phyloP scores from a whole-genome alignment of 2,888 invertebrate species.

The Drosophila suboccidentalis region DNA sequence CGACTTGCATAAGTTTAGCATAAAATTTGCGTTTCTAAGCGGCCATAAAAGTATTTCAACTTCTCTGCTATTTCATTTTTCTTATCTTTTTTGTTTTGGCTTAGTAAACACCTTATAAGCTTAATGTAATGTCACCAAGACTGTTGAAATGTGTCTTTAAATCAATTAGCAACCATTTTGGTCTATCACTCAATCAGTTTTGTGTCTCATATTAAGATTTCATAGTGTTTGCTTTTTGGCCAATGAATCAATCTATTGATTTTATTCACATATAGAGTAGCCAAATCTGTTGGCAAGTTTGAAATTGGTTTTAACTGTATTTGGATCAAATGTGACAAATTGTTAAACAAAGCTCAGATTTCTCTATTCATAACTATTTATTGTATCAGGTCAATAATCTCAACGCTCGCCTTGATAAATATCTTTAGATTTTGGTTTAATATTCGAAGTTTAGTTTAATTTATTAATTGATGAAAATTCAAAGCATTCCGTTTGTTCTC shows the following conservation, averaged over 20 bases:
- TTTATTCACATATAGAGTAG: slow-evolving; percentile 22
- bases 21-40: slow-evolving; percentile 63
- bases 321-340: slow-evolving; percentile 45
- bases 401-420: background rate
- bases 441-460: background rate
- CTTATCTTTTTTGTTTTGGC: slow-evolving; percentile 13
- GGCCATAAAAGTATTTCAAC: slow-evolving; percentile 55
- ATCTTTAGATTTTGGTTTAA: slow-evolving; percentile 4
- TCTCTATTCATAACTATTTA: slow-evolving; percentile 13
- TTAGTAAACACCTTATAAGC: slow-evolving; percentile 78
- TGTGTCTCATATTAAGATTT: slow-evolving; percentile 28
- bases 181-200: slow-evolving; percentile 48
- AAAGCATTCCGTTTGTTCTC: background rate
- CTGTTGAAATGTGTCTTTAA: slow-evolving; percentile 66
- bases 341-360: slow-evolving; percentile 14
- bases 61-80: background rate
- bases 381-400: background rate
- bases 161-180: slow-evolving; percentile 66
- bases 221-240: slow-evolving; percentile 14
- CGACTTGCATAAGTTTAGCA: slow-evolving; percentile 64
- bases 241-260: slow-evolving; percentile 33
- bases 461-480: no score
- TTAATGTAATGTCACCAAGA: slow-evolving; percentile 65
- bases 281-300: slow-evolving; percentile 26
- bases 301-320: slow-evolving; percentile 25